Percentiles rank a stretch among this genome's conserved stretches.
Evolutionary conservation across 2,797 vertebrate species (phyloP).

Genomic region (Rhinella marina): DNA sequence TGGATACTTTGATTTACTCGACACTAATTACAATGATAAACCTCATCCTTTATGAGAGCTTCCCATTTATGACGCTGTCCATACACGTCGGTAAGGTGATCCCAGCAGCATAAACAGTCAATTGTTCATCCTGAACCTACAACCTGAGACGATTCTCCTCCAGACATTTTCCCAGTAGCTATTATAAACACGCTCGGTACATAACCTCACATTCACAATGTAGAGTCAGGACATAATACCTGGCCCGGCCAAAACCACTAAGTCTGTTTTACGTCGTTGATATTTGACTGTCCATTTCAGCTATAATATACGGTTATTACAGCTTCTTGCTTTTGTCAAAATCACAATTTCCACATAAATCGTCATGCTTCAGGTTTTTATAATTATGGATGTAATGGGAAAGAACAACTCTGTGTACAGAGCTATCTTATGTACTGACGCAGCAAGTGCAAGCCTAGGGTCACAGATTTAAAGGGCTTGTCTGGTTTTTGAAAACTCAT

Average conservation of each 20-base stretch:
- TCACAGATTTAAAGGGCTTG: background rate
- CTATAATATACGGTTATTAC: no score
- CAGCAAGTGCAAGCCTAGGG: background rate
- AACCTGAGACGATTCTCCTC: background rate
- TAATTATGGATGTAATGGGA: background rate
- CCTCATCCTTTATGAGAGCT: background rate
- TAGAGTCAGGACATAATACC: background rate
- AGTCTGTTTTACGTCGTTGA: constrained; percentile 15
- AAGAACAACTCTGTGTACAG: background rate
- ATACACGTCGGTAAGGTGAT: background rate
- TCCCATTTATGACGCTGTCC: background rate
- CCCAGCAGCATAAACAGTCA: background rate
- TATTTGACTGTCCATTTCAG: background rate
- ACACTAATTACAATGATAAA: background rate
- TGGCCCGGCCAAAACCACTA: background rate
- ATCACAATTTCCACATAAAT: background rate
- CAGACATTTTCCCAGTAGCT: background rate
- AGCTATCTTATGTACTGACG: background rate
- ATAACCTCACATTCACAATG: background rate
- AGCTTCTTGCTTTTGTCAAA: constrained; percentile 13
- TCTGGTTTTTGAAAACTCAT: background rate
- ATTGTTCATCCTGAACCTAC: background rate
- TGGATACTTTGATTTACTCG: no score
- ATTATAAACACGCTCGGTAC: background rate
- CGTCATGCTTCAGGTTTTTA: background rate